Evolutionary conservation across 2,888 invertebrate genomes (phyloP), one percentile per base, ranked within the genome.

Genomic region (Nudaria mundana): DNA sequence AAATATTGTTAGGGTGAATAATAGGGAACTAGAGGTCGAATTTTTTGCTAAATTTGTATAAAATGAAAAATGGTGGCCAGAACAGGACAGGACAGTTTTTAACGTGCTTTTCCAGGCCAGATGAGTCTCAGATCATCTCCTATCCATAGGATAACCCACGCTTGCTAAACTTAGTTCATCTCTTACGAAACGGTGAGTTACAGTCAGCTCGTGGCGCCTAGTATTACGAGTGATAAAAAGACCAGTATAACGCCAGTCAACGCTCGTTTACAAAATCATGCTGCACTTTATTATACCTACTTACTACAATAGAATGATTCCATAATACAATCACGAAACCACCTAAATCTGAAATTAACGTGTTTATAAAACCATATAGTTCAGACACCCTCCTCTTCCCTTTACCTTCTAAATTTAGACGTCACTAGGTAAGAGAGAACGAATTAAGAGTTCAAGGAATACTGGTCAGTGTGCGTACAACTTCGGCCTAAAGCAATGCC

Each of bases 301-400:
- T 54, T n/a, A n/a, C 58, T 71, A 84, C 83, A 81, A 83, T 76
- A 75, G 73, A 81, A 71, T 71, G 66, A 69, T 83, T 84, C 75
- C 78, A 68, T 78, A 82, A 81, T 66, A 57, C 67, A 71, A 80
- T 73, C 83, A 84, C 81, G 81, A 82, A 84, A 81, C 68, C 75
- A 71, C 78, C 82, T 78, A 83, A 87, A 86, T 86, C 78, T 82
- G 81, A 85, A 85, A 87, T 86, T 86, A 87, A 85, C 85, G 86
- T 84, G 84, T 73, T 61, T 64, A 60, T 56, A 56, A 58, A 71
- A 80, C 81, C 83, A 71, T 57, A 50, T 41, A 47, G 18, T 7
- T 30, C 37, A 47, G 66, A 62, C 49, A 66, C 48, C 8, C 37
- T 23, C 15, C 52, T 32, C 40, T 53, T 54, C 38, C 42, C 55